Conservation (phyloP, 2,797 vertebrate species). For the Rhadinocentrus ornatus region DNA sequence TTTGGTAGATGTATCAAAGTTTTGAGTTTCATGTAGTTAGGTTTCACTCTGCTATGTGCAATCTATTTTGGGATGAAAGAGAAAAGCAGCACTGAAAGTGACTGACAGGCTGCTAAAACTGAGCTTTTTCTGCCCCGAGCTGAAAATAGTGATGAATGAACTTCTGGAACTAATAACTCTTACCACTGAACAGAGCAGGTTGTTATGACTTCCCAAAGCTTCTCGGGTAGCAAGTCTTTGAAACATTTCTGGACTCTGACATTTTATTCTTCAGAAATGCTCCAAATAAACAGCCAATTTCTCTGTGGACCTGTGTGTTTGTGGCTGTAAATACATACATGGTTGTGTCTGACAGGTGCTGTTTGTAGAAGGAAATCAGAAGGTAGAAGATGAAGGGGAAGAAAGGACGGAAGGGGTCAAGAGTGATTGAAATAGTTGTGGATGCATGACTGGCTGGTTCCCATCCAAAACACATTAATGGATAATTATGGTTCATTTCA, state of each 20-base stretch:
- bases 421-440: slow-evolving; percentile 32
- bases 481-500: slow-evolving; percentile 17
- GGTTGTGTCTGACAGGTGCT: slow-evolving; percentile 32
- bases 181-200: slow-evolving; percentile 26
- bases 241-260: slow-evolving; percentile 41
- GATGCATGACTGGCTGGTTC: slow-evolving; percentile 12
- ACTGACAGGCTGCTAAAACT: slow-evolving; percentile 31
- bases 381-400: slow-evolving; percentile 9
- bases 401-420: slow-evolving; percentile 6
- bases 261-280: slow-evolving; percentile 28
- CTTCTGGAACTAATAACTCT: slow-evolving; percentile 41
- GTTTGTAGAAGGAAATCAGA: slow-evolving; percentile 40
- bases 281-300: slow-evolving; percentile 28
- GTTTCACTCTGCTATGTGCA: slow-evolving; percentile 32
- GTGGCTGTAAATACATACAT: slow-evolving; percentile 8
- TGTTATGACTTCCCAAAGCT: slow-evolving; percentile 42
- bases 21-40: slow-evolving; percentile 44
- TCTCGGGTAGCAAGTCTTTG: slow-evolving; percentile 35
- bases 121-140: slow-evolving; percentile 24
- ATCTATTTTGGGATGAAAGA: slow-evolving; percentile 37
- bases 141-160: slow-evolving; percentile 37
- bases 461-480: slow-evolving; percentile 8
- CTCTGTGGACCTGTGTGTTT: slow-evolving; percentile 13
- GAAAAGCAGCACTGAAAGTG: slow-evolving; percentile 30
- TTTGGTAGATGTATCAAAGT: slow-evolving; percentile 34